phyloP scores from a whole-genome alignment of 2,113 vertebrate species.

The Ploceus nigricollis region DNA sequence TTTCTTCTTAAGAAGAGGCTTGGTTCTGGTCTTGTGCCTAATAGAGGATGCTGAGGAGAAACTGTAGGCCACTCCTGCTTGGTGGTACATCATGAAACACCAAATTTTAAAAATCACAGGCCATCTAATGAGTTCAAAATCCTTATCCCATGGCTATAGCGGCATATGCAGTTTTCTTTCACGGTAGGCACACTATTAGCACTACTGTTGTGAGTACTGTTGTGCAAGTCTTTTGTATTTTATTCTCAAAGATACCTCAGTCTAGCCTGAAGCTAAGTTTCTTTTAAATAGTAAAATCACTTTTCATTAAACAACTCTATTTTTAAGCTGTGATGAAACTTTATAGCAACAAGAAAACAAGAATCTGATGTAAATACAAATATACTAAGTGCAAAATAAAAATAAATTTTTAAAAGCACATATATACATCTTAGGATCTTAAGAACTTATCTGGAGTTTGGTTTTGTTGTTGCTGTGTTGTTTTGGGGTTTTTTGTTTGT shows the following conservation, averaged over 20 bases:
- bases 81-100: not conserved
- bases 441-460: not conserved
- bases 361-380: not conserved
- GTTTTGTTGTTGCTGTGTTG: not conserved
- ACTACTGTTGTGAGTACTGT: not conserved
- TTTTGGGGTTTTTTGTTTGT: not conserved
- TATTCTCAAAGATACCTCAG: not conserved
- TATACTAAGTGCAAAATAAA: not conserved
- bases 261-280: not conserved
- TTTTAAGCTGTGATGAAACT: not conserved
- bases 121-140: not conserved
- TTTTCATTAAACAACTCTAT: not conserved
- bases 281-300: not conserved
- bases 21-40: not conserved
- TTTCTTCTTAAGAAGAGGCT: not conserved
- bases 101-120: not conserved
- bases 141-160: not conserved
- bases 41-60: not conserved
- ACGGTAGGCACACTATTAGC: not conserved
- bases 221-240: not conserved
- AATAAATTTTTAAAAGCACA: too few relatives aligned
- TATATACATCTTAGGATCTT: not conserved
- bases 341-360: not conserved
- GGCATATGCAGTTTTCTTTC: not conserved
- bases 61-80: not conserved